These are phyloP conservation scores for Amphiprion clarkii DNA, from an alignment of 2,797 vertebrate genomes.

Conservation along the genomic window DNA sequence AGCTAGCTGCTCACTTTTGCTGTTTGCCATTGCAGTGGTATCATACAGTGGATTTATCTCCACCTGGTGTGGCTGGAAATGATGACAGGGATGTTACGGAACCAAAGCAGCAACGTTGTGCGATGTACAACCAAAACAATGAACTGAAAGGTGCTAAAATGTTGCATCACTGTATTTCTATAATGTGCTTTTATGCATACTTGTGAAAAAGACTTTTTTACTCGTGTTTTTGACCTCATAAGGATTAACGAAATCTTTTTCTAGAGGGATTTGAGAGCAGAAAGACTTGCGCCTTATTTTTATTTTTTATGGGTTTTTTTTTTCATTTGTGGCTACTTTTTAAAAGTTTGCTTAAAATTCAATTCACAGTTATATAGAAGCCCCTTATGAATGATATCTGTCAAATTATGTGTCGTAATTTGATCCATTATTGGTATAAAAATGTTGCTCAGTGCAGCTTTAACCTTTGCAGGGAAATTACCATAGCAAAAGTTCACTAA, in stretches of 20 bases:
- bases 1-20: neutral
- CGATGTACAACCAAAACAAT: neutral
- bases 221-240: no score
- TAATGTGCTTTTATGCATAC: neutral
- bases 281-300: no score
- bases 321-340: no score
- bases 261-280: no score
- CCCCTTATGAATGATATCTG: no score
- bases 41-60: neutral
- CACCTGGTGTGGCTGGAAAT: neutral
- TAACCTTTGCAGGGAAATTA: neutral
- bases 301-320: no score
- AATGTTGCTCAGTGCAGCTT: neutral
- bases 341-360: no score
- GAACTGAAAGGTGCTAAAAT: neutral
- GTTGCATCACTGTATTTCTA: neutral
- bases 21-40: neutral
- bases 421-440: neutral
- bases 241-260: no score
- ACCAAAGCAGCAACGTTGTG: neutral
- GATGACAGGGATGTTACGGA: neutral
- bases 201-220: no score
- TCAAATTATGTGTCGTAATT: no score
- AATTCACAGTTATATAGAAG: no score
- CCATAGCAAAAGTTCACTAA: no score